Base-by-base conservation (phyloP, 2,888 invertebrate genomes). In the Rotaria magnacalcarata region DNA sequence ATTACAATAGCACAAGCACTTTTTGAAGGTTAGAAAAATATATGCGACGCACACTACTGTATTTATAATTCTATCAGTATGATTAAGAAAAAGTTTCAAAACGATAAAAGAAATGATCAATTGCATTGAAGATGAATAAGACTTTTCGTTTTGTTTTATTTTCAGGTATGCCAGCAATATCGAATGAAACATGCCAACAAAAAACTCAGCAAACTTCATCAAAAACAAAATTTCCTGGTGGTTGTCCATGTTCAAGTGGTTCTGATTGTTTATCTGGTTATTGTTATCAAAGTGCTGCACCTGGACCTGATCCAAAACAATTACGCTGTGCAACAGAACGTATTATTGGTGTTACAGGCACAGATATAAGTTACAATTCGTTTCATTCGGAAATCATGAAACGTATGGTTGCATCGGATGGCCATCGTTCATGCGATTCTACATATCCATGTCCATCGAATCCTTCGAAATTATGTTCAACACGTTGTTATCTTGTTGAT, bases 1-100 rank as follows among this genome's bases (percentile, higher is more conserved):
- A 90, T 90, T 87, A 91, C 91, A 8, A 91, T 91, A 84, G 91
- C 91, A 10, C 91, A 91, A 88, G 91, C 91, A 27, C 90, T 91
- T 58, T 91, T 91, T 89, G 91, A 91, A 88, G 91, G 91, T 21
- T 88, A 89, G 41, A 54, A 56, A 43, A 74, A 85, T 52, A 47
- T 84, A 21, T 89, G 89, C 50, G 88, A 89, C 43, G 74, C 16
- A 10, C 34, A 34, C 34, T 34, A 34, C 2, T 34, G 34, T 34
- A 34, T 34, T 34, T 34, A 34, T 34, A 34, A 34, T 34, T 34
- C 34, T 34, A 34, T 34, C 34, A 1, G 34, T 34, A 34, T 34
- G 34, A 1, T 34, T 34, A 34, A 34, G 34, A 34, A 34, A 34
- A 2, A 34, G 34, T 34, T 34, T 34, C 2, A 34, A 34, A 34